A percentile compares a stretch with the other conserved stretches of the same genome.
Evolutionary conservation across 2,113 vertebrate genomes (phyloP).

Genomic region (Phaethon lepturus): DNA sequence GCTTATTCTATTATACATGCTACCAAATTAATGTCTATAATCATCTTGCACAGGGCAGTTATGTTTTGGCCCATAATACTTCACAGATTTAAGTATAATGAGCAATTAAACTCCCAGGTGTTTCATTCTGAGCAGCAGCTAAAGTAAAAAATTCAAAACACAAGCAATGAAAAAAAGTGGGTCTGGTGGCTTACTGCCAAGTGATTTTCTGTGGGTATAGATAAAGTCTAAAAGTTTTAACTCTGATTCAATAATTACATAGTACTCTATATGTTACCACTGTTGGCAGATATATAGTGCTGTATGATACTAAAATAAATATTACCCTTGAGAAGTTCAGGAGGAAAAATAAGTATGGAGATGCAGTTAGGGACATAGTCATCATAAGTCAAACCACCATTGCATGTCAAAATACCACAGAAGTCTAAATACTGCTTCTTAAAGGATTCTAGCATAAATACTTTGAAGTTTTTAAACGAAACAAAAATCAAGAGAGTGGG

Average conservation of each 20-base stretch:
- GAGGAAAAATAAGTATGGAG: not conserved
- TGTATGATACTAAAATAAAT: conserved; percentile 29
- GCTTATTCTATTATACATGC: not conserved
- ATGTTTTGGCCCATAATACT: conserved; percentile 38
- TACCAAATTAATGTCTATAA: conserved; percentile 43
- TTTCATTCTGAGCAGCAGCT: conserved; percentile 62
- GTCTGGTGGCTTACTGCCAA: conserved; percentile 62
- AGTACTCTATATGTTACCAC: not conserved
- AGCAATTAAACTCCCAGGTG: conserved; percentile 70
- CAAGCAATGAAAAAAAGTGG: conserved; percentile 22
- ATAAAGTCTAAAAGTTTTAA: conserved; percentile 58
- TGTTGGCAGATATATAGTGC: conserved; percentile 28
- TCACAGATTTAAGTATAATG: conserved; percentile 60
- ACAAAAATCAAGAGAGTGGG: not conserved
- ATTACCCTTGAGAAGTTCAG: not conserved
- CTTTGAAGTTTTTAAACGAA: not conserved
- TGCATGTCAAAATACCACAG: not conserved
- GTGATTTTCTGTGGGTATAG: conserved; percentile 33
- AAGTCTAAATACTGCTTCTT: not conserved
- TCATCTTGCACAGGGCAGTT: conserved; percentile 30
- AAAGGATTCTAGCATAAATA: not conserved
- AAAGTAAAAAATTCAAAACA: conserved; percentile 51
- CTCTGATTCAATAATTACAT: conserved; percentile 28
- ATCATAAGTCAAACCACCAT: not conserved
- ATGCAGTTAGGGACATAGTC: not conserved